A percentile compares a stretch with the other conserved stretches of the same genome.
These are phyloP conservation scores for Eucera pruinosa DNA, from an alignment of 2,888 invertebrate species.

Conservation along the genomic window DNA sequence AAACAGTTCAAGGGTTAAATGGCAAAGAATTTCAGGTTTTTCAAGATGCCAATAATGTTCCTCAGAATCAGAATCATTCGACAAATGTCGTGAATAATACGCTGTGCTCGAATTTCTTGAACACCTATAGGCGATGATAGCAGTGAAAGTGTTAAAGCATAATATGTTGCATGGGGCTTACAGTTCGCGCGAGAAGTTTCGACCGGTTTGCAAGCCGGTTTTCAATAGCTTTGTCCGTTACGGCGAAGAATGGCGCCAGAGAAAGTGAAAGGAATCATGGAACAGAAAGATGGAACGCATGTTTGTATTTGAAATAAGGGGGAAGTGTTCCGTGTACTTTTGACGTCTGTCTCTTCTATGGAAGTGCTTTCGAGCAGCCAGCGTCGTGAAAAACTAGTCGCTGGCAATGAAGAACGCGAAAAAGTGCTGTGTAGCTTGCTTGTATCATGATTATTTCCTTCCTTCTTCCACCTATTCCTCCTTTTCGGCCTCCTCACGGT, in stretches of 20 bases:
- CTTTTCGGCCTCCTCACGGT: background rate
- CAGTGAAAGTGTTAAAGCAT: background rate
- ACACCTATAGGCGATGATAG: too few relatives aligned
- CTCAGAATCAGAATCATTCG: too few relatives aligned
- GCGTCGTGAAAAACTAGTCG: conserved; percentile 62
- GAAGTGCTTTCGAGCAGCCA: conserved; percentile 61
- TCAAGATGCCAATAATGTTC: too few relatives aligned
- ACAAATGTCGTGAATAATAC: too few relatives aligned
- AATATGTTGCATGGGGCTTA: background rate
- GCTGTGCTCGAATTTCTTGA: too few relatives aligned
- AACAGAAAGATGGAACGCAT: conserved; percentile 36
- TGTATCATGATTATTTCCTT: conserved; percentile 40
- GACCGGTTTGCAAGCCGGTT: conserved; percentile 17
- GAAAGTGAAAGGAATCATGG: conserved; percentile 40
- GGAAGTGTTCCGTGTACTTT: conserved; percentile 62
- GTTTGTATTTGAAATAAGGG: conserved; percentile 48
- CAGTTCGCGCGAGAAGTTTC: conserved; percentile 15
- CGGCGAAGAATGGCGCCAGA: conserved; percentile 9
- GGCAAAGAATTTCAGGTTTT: too few relatives aligned
- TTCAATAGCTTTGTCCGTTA: conserved; percentile 31
- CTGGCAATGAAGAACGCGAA: conserved; percentile 26
- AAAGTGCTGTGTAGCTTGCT: conserved; percentile 23
- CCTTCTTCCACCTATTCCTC: background rate
- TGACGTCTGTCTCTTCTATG: conserved; percentile 61
- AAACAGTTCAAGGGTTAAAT: too few relatives aligned